Base-by-base conservation (phyloP, 2,113 vertebrate species). In the Neotoma lepida region DNA sequence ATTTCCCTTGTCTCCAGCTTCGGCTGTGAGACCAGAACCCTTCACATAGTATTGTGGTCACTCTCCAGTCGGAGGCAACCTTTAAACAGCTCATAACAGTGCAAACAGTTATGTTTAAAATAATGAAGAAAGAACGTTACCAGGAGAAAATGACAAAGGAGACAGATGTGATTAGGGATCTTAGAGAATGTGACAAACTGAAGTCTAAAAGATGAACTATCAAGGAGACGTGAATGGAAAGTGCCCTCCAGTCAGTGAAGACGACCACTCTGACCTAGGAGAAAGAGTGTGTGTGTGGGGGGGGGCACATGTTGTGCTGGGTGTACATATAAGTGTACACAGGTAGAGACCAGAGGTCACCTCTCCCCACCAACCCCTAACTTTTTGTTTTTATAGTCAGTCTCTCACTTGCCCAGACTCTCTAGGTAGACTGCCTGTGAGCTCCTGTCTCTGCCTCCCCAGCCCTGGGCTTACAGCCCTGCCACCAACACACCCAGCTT, bases 1-100 rank as follows among this genome's bases (percentile, higher is more conserved):
- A 20, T 89, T 90, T 92, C 74, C 49, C 76, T 93, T 44, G 86
- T 74, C 33, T 41, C 46, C 81, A 85, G 10, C 64, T 35, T 92
- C 46, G 76, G 71, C 76, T 49, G 18, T 82, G 58, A 33, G 89
- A 41, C 5, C 68, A 46, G 54, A 56, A 28, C 15, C 86, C 58
- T 68, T 54, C 56, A 24, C 54, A 35, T 82, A 20, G 93, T 4
- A 2, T 17, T 51, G 2, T n/a, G 28, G 26, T 58, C 85, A 66
- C 44, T 70, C n/a, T 94, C 66, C 54, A 70, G 35, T 91, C 28
- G 14, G 61, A 71, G 68, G 39, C 30, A 86, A 14, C 18, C 39
- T 89, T 91, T 76, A 51, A 76, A 71, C 35, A 63, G 61, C 77
- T 61, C 61, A 33, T 74, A 94, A 61, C 35, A 39, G 88, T 54